Conservation (phyloP, 2,888 invertebrate genomes). For the Lepidocyrtoides sp. region DNA sequence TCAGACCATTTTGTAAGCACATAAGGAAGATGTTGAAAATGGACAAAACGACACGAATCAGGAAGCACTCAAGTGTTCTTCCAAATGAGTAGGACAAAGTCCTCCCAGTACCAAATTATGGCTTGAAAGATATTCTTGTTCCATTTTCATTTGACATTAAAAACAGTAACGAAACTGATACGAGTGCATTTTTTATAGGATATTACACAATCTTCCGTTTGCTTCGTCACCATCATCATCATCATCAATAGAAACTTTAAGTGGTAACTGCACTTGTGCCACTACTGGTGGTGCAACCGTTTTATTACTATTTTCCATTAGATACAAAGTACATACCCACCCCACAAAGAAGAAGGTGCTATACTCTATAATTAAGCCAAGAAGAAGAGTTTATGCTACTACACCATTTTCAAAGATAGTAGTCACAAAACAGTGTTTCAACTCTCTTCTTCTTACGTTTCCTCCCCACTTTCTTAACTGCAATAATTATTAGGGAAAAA, state of each 20-base stretch:
- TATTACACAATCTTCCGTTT: no score
- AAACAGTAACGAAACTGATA: not conserved
- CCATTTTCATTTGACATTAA: slow-evolving; percentile 31
- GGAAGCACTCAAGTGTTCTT: slow-evolving; percentile 2
- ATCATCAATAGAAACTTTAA: no score
- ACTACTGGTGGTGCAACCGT: slow-evolving; percentile 5
- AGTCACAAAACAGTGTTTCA: not conserved
- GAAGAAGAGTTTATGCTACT: not conserved
- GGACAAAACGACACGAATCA: not conserved
- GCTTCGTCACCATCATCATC: no score
- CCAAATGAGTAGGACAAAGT: not conserved
- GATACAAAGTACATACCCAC: not conserved
- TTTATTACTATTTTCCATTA: slow-evolving; percentile 38
- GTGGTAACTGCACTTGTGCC: not conserved
- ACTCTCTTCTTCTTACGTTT: not conserved
- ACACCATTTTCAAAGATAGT: not conserved
- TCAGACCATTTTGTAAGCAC: not conserved
- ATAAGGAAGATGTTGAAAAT: not conserved
- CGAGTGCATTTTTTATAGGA: no score
- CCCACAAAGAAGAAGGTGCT: not conserved
- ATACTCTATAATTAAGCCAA: slow-evolving; percentile 17
- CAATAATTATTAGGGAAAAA: slow-evolving; percentile 21
- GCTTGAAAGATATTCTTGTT: not conserved
- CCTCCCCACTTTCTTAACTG: not conserved
- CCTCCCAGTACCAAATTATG: not conserved